Evolutionary conservation across 1,140 invertebrate genomes (phyloP).

Genomic region (Aricia agestis): DNA sequence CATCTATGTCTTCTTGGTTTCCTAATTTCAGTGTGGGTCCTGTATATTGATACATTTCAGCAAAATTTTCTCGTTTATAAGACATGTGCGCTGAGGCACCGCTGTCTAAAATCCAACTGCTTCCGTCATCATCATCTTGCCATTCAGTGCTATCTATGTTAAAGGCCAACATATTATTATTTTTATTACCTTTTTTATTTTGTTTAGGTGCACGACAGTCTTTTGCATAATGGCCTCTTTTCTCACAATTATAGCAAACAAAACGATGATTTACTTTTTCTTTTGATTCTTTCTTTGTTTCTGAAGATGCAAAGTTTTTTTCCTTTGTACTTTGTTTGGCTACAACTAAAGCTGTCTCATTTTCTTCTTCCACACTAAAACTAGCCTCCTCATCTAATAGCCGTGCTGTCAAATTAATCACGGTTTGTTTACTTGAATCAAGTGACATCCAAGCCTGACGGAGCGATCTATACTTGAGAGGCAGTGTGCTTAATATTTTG

Average conservation of each 20-base stretch:
- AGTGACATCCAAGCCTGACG: conserved; percentile 57
- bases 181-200: conserved; percentile 26
- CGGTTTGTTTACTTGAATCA: conserved; percentile 47
- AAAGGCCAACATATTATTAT: conserved; percentile 35
- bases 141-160: conserved; percentile 30
- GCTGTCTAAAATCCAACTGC: conserved; percentile 47
- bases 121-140: neutral
- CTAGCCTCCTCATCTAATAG: conserved; percentile 56
- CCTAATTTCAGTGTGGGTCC: conserved; percentile 34
- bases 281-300: conserved; percentile 26
- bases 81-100: conserved; percentile 49
- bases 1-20: conserved; percentile 29
- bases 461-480: conserved; percentile 44
- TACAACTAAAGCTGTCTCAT: conserved; percentile 32
- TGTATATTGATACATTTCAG: conserved; percentile 27
- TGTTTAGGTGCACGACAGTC: conserved; percentile 33
- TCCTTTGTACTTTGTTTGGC: conserved; percentile 27
- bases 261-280: conserved; percentile 25
- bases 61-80: conserved; percentile 34
- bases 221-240: conserved; percentile 31
- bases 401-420: conserved; percentile 54
- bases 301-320: neutral
- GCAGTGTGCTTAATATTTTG: conserved; percentile 48
- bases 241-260: conserved; percentile 34
- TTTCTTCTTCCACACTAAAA: conserved; percentile 36